A percentile compares a stretch with the other conserved stretches of the same genome.
Conservation (phyloP, 2,797 vertebrate genomes). For the Ciconia nigra region DNA sequence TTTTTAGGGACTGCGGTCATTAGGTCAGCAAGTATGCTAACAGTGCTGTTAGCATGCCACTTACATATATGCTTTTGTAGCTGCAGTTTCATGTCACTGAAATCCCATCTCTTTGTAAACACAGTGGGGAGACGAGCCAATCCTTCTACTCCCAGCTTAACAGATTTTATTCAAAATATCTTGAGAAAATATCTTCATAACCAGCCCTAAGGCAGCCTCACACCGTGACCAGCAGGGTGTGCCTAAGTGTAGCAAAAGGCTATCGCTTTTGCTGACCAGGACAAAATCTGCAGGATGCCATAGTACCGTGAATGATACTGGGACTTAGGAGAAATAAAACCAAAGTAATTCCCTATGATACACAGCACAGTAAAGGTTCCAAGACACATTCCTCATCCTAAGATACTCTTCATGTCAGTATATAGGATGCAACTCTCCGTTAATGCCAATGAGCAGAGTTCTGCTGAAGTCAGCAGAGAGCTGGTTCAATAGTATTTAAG, state of each 20-base stretch:
- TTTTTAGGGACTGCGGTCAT: neutral
- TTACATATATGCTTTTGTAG: neutral
- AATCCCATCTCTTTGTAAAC: neutral
- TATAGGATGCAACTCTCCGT: neutral
- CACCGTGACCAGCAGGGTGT: neutral
- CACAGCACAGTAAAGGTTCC: neutral
- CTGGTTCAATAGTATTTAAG: neutral
- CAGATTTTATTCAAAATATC: neutral
- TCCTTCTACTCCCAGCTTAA: neutral
- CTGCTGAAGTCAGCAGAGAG: neutral
- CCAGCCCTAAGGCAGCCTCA: neutral
- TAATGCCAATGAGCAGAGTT: neutral
- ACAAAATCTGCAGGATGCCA: neutral
- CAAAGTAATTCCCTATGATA: neutral
- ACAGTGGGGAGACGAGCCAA: neutral
- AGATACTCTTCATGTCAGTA: neutral
- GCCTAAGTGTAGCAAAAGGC: neutral
- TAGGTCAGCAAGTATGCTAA: neutral
- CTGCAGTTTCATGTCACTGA: neutral
- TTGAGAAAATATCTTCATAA: neutral
- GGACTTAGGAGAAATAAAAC: neutral
- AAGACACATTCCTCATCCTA: neutral
- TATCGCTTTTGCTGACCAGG: accelerated
- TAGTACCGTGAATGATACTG: neutral
- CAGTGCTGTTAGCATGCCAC: neutral